Percentiles rank a stretch among this genome's conserved stretches.
Evolutionary conservation across 2,888 invertebrate species (phyloP).

Genomic region (Caenorhabditis wallacei): DNA sequence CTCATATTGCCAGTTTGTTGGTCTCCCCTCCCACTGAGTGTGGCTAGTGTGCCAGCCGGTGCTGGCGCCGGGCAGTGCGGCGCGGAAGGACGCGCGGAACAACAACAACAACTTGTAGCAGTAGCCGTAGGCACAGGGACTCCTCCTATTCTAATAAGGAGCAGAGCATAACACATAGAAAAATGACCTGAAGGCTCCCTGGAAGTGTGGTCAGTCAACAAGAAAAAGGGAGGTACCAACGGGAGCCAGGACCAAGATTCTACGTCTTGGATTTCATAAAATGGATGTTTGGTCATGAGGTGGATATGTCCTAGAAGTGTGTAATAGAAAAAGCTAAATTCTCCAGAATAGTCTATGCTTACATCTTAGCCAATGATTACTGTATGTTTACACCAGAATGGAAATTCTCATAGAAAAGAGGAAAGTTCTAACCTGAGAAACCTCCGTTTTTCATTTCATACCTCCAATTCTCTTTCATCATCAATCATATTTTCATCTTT

Average conservation of each 20-base stretch:
- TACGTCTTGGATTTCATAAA: slow-evolving; percentile 28
- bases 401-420: slow-evolving; percentile 17
- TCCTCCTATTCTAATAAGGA: slow-evolving; percentile 2
- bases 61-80: slow-evolving; percentile 42
- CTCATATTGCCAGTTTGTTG: slow-evolving; percentile 8
- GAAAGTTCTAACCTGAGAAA: slow-evolving; percentile 14
- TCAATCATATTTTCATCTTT: slow-evolving; percentile 25
- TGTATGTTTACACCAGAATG: no score
- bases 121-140: slow-evolving; percentile 5
- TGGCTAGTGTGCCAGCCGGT: slow-evolving; percentile 56
- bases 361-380: no score
- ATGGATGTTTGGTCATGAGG: no score
- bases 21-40: slow-evolving; percentile 8
- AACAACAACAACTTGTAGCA: slow-evolving; percentile 48
- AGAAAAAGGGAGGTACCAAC: slow-evolving; percentile 19
- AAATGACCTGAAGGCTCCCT: slow-evolving; percentile 5
- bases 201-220: slow-evolving; percentile 30
- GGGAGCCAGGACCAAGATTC: slow-evolving; percentile 11
- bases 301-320: no score
- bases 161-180: slow-evolving; percentile 12
- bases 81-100: slow-evolving; percentile 48
- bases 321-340: no score
- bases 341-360: no score
- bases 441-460: no score
- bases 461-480: neutral